phyloP scores from a whole-genome alignment of 92 coral and sea anemone genomes.

The Epizoanthus rinbou region DNA sequence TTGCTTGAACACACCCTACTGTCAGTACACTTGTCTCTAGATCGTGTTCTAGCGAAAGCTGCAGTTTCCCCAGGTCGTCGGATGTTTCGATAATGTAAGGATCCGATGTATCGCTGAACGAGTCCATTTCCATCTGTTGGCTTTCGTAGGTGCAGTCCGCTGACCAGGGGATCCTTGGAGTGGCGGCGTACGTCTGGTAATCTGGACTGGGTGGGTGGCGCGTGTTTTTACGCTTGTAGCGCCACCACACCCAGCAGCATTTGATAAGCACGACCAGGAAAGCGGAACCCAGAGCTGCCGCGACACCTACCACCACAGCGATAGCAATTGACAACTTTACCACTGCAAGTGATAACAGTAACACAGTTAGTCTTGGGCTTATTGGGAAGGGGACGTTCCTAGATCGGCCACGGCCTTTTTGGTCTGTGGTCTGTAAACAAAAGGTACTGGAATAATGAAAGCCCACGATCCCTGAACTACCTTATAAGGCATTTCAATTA shows the following conservation, averaged over 20 bases:
- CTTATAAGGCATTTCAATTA: too few species aligned
- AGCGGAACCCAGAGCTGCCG: constrained; percentile 82
- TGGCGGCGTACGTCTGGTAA: constrained; percentile 71
- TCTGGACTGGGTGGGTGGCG: constrained; percentile 56
- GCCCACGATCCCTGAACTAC: too few species aligned
- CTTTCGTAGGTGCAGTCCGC: constrained; percentile 79
- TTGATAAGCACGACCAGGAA: constrained; percentile 85
- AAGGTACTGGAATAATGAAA: too few species aligned
- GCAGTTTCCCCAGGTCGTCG: constrained; percentile 86
- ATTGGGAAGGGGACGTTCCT: too few species aligned
- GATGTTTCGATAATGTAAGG: constrained; percentile 89
- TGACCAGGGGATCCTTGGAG: constrained; percentile 75
- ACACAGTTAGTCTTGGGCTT: neutral
- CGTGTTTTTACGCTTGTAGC: constrained; percentile 61
- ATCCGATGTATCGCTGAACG: constrained; percentile 67
- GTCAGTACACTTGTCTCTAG: constrained; percentile 75
- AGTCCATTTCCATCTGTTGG: constrained; percentile 68
- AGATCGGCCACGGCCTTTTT: too few species aligned
- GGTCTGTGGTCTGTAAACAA: too few species aligned
- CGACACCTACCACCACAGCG: constrained; percentile 88
- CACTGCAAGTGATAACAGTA: constrained; percentile 43
- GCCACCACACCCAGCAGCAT: constrained; percentile 97
- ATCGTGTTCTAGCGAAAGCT: constrained; percentile 77
- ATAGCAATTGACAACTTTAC: constrained; percentile 65
- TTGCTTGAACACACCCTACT: constrained; percentile 85